Base-by-base conservation (phyloP, 1,140 invertebrate genomes). In the Drosophila varians region DNA sequence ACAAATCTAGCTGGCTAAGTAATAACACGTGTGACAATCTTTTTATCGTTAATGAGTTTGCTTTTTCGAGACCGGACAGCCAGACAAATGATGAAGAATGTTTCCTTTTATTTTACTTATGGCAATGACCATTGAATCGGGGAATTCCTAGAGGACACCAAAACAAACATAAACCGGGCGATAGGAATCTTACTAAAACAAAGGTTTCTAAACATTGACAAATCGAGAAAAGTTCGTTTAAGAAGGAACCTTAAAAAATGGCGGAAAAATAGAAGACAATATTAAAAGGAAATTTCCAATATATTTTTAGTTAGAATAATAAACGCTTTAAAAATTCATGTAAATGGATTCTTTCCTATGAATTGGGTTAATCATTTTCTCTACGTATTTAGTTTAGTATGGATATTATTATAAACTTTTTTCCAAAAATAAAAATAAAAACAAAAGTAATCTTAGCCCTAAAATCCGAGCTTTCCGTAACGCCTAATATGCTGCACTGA, bases 11-110 rank as follows among this genome's bases (percentile, higher is more conserved):
- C 12, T 23, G 31, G 48, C 51, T 55, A 69, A 69, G 51, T 69
- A 69, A 69, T 69, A 69, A 56, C 64, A 31, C 28, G 38, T 68
- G 61, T 23, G 51, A 56, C 31, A 55, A 25, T 46, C 42, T 68
- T 42, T 68, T 68, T 48, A 56, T 69, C 18, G 49, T 8, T 69
- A 68, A 69, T 69, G 65, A 69, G 49, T 56, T 68, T 55, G 60
- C 46, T 45, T 34, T 66, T 61, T 14, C n/a, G n/a, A 65, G 18
- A 9, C 26, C 3, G 14, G 23, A 47, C 23, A 47, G 19, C 21
- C 25, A 40, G 55, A 25, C 36, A 25, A 52, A 31, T 25, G 60
- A 66, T 53, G 49, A 62, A 42, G 19, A 23, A 42, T 28, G 42
- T 12, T 34, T 8, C 36, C 26, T 43, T 43, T 51, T 26, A 21